phyloP scores from a whole-genome alignment of 1,140 invertebrate genomes.

The Aplysia californica region DNA sequence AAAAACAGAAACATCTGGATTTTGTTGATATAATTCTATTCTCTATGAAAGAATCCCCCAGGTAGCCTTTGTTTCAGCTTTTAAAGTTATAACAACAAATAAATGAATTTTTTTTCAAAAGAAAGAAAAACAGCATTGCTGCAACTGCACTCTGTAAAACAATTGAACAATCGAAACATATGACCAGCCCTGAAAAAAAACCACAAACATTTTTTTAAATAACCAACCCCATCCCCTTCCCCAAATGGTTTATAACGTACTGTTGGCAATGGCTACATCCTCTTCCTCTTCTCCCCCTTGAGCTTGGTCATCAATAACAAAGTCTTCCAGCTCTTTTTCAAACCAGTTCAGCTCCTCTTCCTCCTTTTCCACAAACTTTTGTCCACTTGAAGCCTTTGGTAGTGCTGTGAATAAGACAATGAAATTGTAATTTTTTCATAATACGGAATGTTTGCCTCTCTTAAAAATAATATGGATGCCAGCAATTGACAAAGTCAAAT shows the following conservation, averaged over 20 bases:
- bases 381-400: neutral
- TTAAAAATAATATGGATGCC: neutral
- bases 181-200: no score
- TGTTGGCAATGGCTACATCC: neutral
- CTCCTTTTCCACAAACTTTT: constrained; percentile 12
- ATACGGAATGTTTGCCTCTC: neutral
- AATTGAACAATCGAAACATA: neutral
- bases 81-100: neutral
- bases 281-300: constrained; percentile 46
- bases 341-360: constrained; percentile 71
- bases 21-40: neutral
- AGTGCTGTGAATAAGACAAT: neutral
- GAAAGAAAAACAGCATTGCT: neutral
- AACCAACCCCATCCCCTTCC: neutral
- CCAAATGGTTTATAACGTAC: neutral
- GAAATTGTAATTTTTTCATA: neutral
- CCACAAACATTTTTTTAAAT: neutral
- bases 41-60: neutral
- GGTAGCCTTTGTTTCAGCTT: no score
- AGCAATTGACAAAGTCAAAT: neutral
- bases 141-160: neutral
- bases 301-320: constrained; percentile 68
- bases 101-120: neutral
- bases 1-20: no score
- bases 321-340: constrained; percentile 71